A percentile compares a stretch with the other conserved stretches of the same genome.
Conservation (phyloP, 2,113 vertebrate genomes). For the Sturnira hondurensis region DNA sequence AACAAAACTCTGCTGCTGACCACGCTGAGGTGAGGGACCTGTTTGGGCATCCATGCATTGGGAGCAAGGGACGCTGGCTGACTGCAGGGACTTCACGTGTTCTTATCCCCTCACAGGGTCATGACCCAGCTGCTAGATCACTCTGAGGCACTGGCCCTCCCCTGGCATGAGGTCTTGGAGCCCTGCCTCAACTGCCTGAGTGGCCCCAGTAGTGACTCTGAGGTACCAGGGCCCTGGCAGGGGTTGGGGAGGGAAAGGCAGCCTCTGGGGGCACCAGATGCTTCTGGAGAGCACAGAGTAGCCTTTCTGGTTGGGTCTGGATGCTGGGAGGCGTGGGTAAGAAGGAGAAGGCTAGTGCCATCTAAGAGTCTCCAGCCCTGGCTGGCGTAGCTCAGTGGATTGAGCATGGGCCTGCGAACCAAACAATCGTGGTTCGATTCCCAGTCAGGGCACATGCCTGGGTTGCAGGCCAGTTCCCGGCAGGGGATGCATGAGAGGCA, state of each 20-base stretch:
- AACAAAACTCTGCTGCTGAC: constrained; percentile 84
- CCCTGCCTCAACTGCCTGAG: constrained; percentile 89
- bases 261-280: not conserved
- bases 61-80: too few species aligned
- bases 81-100: not conserved
- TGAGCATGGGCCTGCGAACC: too few species aligned
- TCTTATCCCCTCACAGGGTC: constrained; percentile 80
- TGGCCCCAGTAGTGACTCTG: constrained; percentile 85
- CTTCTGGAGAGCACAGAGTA: not conserved
- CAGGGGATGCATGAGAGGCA: too few species aligned
- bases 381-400: too few species aligned
- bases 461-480: too few species aligned
- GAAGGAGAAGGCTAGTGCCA: not conserved
- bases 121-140: constrained; percentile 90
- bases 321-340: not conserved
- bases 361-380: not conserved
- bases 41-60: rapidly evolving
- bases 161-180: constrained; percentile 95
- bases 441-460: too few species aligned
- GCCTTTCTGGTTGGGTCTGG: not conserved
- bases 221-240: constrained; percentile 80
- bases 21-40: constrained; percentile 23
- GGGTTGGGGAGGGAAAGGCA: not conserved
- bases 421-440: too few species aligned
- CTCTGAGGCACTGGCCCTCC: constrained; percentile 87